Evolutionary conservation across 2,113 vertebrate genomes (phyloP), one percentile per base, ranked within the genome.

Genomic region (Gambusia affinis): DNA sequence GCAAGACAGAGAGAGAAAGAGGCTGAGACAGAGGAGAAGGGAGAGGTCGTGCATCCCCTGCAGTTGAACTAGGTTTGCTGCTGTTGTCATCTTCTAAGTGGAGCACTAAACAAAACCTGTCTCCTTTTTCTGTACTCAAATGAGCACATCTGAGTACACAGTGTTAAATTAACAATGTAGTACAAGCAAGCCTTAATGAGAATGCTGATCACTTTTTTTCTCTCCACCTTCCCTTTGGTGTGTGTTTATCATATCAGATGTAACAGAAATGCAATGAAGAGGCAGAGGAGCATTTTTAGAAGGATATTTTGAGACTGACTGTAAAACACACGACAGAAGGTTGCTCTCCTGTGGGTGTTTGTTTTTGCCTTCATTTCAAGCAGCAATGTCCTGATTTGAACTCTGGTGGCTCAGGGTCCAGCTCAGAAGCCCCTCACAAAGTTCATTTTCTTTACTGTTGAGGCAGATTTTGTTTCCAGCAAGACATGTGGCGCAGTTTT

Each of bases 181-280:
- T 47, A 62, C 47, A 33, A 27, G 73, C 28, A 27, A 79, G 29
- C 33, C 62, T 44, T 5, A 35, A 67, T 24, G 24, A 57, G 33
- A 64, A 77, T 60, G 42, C 63, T 47, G 51, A 79, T 72, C 60
- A 44, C 63, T 70, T 71, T 17, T 65, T 39, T 57, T n/a, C n/a
- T 72, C 75, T 60, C 12, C 64, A 83, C 81, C 71, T 86, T 82
- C 86, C 60, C 87, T 91, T 74, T 84, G 86, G 89, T 33, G 83
- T 82, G 57, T 81, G 60, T 84, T 65, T 83, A 93, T 95, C 93
- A 93, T 88, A 92, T 72, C 54, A 85, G 87, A 61, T 70, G 70
- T 69, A 87, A 73, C 17, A 85, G 75, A 64, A 89, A 85, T 64
- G 75, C 65, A 61, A 65, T 61, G 42, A 71, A 54, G 51, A 10